phyloP scores from a whole-genome alignment of 2,113 vertebrate species.

The Nerophis lumbriciformis region DNA sequence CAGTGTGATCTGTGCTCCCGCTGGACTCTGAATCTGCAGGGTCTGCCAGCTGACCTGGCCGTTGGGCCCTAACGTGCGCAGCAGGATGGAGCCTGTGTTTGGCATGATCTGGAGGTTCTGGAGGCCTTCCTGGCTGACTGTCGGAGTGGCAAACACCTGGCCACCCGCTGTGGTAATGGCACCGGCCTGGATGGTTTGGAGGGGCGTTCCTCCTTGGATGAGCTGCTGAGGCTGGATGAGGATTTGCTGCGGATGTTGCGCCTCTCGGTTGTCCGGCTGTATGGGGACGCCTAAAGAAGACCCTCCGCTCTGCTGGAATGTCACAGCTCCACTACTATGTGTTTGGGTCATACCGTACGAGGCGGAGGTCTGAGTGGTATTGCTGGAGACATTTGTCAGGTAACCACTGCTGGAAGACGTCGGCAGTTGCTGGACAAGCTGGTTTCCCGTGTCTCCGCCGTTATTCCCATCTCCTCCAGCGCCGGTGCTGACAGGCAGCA shows the following conservation, averaged over 20 bases:
- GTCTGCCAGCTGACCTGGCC: constrained; percentile 98
- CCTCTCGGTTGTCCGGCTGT: constrained; percentile 67
- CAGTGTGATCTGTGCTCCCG: constrained; percentile 90
- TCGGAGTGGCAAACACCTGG: constrained; percentile 85
- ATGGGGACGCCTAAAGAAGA: constrained; percentile 52
- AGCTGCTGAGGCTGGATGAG: constrained; percentile 82
- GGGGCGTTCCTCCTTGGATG: constrained; percentile 78
- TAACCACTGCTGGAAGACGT: constrained; percentile 53
- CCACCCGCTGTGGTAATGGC: constrained; percentile 74
- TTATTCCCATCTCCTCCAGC: constrained; percentile 39
- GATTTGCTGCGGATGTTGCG: constrained; percentile 67
- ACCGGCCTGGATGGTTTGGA: constrained; percentile 82
- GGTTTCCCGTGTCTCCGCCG: constrained; percentile 49
- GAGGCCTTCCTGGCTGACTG: constrained; percentile 86
- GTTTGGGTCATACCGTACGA: constrained; percentile 58
- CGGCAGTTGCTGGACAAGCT: constrained; percentile 57
- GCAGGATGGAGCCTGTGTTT: constrained; percentile 85
- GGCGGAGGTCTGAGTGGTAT: constrained; percentile 78
- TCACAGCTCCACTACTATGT: constrained; percentile 50
- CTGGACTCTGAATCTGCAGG: constrained; percentile 90
- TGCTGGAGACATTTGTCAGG: constrained; percentile 67
- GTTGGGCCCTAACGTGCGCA: constrained; percentile 89
- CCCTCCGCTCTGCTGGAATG: constrained; percentile 63
- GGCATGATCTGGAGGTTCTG: constrained; percentile 94
- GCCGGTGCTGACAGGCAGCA: constrained; percentile 83